A percentile compares a stretch with the other conserved stretches of the same genome.
These are phyloP conservation scores for Chymomyza amoena DNA, from an alignment of 2,888 invertebrate species.

Conservation along the genomic window DNA sequence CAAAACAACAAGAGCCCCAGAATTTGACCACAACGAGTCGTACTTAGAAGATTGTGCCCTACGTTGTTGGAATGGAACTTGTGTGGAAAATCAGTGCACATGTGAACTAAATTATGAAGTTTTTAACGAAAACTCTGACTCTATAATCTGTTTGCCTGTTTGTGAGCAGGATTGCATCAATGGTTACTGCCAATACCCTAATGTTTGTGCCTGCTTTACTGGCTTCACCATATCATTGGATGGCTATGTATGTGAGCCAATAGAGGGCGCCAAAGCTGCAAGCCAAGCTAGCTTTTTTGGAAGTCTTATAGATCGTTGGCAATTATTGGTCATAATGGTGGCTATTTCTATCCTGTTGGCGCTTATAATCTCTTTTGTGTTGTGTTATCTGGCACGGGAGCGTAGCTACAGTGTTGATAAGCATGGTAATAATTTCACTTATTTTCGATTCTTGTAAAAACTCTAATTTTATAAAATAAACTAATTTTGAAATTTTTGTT, in stretches of 20 bases:
- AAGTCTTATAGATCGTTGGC: neutral
- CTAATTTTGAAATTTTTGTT: neutral
- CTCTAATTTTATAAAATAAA: neutral
- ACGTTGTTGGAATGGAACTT: conserved; percentile 48
- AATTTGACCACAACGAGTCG: neutral
- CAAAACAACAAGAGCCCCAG: neutral
- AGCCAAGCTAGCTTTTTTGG: neutral
- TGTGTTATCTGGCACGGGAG: conserved; percentile 33
- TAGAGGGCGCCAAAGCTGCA: neutral
- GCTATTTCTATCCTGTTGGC: conserved; percentile 24
- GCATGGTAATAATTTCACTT: conserved; percentile 30
- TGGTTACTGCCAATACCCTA: conserved; percentile 44
- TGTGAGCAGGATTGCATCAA: conserved; percentile 35
- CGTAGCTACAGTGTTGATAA: conserved; percentile 40
- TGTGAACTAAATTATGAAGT: conserved; percentile 29
- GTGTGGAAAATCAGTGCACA: conserved; percentile 30
- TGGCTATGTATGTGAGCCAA: conserved; percentile 25
- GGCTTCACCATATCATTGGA: conserved; percentile 12
- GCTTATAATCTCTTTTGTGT: conserved; percentile 31
- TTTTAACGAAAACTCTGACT: neutral
- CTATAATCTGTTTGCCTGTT: conserved; percentile 40
- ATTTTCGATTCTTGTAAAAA: too few species aligned
- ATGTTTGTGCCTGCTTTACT: conserved; percentile 36
- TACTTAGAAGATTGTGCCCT: conserved; percentile 13
- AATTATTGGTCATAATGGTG: conserved; percentile 22